Percentiles rank a stretch among this genome's conserved stretches.
Evolutionary conservation across 1,140 invertebrate genomes (phyloP).

Genomic region (Drosophila busckii): DNA sequence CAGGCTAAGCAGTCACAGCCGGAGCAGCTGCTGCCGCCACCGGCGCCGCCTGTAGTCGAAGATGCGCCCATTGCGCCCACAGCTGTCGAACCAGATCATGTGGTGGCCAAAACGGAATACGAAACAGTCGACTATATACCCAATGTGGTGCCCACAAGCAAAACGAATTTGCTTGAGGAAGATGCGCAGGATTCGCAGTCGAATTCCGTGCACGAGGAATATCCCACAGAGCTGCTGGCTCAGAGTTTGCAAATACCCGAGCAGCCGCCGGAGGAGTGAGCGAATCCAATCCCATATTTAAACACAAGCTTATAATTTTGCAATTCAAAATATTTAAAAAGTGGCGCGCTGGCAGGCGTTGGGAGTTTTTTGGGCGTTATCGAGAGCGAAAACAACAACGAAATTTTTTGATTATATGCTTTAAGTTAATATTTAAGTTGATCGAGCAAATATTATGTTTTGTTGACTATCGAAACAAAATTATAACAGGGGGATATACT

Average conservation of each 20-base stretch:
- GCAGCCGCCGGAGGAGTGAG: conserved; percentile 72
- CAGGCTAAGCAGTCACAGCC: conserved; percentile 8
- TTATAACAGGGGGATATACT: too few species aligned
- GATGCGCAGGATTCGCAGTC: conserved; percentile 66
- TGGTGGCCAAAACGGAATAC: conserved; percentile 68
- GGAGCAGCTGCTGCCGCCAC: conserved; percentile 2
- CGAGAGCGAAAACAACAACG: conserved; percentile 37
- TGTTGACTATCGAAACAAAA: conserved; percentile 24
- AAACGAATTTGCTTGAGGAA: conserved; percentile 63
- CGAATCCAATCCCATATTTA: background rate
- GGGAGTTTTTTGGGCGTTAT: conserved; percentile 9
- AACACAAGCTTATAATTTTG: background rate
- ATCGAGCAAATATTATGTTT: conserved; percentile 36
- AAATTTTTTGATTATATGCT: conserved; percentile 52
- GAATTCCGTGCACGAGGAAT: conserved; percentile 74
- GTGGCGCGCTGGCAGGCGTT: conserved; percentile 29
- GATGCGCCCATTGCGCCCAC: background rate
- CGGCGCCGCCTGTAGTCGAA: background rate
- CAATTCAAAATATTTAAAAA: conserved; percentile 35
- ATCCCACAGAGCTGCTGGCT: conserved; percentile 51
- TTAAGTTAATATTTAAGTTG: conserved; percentile 56
- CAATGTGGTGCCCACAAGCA: conserved; percentile 53
- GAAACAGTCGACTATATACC: conserved; percentile 71
- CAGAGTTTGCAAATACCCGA: conserved; percentile 73
- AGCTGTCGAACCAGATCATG: conserved; percentile 25